Evolutionary conservation across 2,797 vertebrate species (phyloP).

Genomic region (Coranthus polyacanthus): DNA sequence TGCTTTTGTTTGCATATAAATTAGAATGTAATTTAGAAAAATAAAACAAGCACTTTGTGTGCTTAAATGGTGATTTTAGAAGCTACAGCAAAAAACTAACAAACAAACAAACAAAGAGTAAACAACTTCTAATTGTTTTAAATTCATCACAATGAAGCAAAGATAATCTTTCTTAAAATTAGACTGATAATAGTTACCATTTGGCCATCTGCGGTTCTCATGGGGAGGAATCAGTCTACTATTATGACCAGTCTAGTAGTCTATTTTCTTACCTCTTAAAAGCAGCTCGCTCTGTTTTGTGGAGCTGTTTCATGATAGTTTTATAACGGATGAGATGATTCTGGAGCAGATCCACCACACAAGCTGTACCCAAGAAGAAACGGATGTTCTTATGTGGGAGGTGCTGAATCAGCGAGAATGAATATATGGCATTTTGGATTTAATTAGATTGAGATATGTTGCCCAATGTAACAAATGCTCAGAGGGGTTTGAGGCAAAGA

Average conservation of each 20-base stretch:
- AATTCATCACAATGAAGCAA: too few relatives aligned
- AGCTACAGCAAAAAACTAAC: too few relatives aligned
- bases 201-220: not conserved
- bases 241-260: not conserved
- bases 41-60: not conserved
- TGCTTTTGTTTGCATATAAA: not conserved
- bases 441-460: conserved; percentile 1
- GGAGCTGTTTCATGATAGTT: not conserved
- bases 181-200: not conserved
- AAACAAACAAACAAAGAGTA: too few relatives aligned
- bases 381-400: conserved; percentile 16
- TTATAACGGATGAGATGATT: not conserved
- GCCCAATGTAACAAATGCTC: conserved; percentile 6
- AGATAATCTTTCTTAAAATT: not conserved
- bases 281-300: too few relatives aligned
- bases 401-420: conserved; percentile 1
- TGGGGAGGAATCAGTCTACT: not conserved
- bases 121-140: too few relatives aligned
- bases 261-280: too few relatives aligned
- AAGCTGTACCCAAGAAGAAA: conserved; percentile 9
- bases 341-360: conserved; percentile 6
- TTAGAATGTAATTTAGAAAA: not conserved
- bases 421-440: conserved; percentile 1
- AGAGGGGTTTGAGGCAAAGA: not conserved
- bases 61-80: too few relatives aligned